Base-by-base conservation (phyloP, 2,113 vertebrate species). In the Hippopotamus amphibius region DNA sequence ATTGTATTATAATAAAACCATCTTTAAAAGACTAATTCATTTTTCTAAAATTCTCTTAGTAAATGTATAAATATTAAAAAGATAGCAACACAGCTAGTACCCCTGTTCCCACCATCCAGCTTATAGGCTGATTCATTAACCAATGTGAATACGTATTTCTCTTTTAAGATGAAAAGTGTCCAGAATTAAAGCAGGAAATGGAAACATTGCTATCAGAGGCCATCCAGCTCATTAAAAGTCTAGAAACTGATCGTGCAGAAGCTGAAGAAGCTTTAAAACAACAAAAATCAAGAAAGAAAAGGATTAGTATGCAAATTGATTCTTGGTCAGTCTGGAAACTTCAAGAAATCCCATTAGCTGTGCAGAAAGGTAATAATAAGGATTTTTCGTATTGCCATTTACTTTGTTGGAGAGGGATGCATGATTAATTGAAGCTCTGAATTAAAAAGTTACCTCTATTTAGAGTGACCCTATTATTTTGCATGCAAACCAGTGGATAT, bases 181-280 rank as follows among this genome's bases (percentile, higher is more conserved):
- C 98, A 94, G 97, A 98, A 59, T 97, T 99, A 93, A 98, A 99
- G 98, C 97, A 98, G 95, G 98, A 99, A 97, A 98, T 99, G 96
- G 97, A 98, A 97, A 98, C 97, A 65, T 98, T 99, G 93, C 97
- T 99, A 3, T 97, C 98, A 92, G 99, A 99, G 97, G 98, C 99
- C 71, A 97, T 98, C 89, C 97, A 98, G 95, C 98, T 99, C 97
- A 99, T 99, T 96, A 99, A 98, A 98, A 96, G 98, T 76, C 98
- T 99, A 85, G 99, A 99, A 98, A 98, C 98, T 46, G 99, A 99
- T 95, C 92, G 98, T 46, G 98, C 99, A 98, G 97, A 98, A 83
- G 99, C 99, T 96, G 98, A 99, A 97, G 98, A 99, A 91, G 98
- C 98, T 96, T 98, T 99, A 80, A 98, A 97, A 92, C 97, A 95